Evolutionary conservation across 2,113 vertebrate genomes (phyloP).

Genomic region (Saccopteryx leptura): DNA sequence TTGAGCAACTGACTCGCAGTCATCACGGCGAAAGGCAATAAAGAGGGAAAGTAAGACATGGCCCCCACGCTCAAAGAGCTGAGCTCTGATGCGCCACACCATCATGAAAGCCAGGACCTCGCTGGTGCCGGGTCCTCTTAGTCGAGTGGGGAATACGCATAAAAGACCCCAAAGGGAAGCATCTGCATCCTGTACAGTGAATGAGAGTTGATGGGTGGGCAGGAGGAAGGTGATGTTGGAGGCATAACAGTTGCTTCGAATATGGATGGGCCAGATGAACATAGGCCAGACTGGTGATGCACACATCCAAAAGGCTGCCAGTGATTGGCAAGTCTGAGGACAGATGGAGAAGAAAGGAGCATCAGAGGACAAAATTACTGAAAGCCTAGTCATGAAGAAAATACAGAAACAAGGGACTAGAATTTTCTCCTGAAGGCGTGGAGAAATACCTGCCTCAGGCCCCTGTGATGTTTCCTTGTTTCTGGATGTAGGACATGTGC

Average conservation of each 20-base stretch:
- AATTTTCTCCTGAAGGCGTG: neutral
- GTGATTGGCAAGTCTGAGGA: neutral
- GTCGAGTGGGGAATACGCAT: neutral
- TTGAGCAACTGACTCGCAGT: neutral
- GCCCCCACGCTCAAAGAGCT: neutral
- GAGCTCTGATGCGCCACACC: rapidly evolving
- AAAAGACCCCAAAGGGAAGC: neutral
- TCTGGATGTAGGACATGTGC: too few species aligned
- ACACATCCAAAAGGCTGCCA: neutral
- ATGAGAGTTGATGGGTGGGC: too few species aligned
- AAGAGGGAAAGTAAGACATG: neutral
- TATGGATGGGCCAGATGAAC: rapidly evolving
- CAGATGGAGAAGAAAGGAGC: neutral
- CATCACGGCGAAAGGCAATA: neutral
- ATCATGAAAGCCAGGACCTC: neutral
- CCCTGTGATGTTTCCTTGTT: neutral
- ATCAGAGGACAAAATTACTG: neutral
- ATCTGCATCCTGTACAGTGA: rapidly evolving
- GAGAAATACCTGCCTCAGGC: rapidly evolving
- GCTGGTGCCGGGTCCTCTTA: rapidly evolving
- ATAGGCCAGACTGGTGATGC: rapidly evolving
- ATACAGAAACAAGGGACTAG: neutral
- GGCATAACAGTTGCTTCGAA: neutral
- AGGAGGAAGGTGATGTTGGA: neutral
- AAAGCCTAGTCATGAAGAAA: neutral